Evolutionary conservation across 92 coral and sea anemone genomes (phyloP).

Genomic region (Actinostola sp.): DNA sequence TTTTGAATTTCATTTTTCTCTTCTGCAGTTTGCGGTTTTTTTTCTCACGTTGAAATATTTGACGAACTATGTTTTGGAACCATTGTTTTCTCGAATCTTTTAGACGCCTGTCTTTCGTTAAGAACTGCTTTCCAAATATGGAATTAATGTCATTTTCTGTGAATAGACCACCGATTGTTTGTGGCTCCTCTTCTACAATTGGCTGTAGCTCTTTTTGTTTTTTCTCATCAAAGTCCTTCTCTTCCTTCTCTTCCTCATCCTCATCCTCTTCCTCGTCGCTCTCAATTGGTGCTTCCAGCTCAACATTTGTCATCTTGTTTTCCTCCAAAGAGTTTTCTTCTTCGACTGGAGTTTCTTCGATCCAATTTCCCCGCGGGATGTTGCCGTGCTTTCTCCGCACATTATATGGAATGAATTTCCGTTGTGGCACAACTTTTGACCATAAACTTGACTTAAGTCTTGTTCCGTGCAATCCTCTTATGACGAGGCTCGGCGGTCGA

Average conservation of each 20-base stretch:
- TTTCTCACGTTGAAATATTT: constrained; percentile 5
- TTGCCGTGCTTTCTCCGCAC: no score
- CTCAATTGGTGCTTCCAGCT: neutral
- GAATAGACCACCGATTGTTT: constrained; percentile 20
- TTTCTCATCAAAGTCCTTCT: neutral
- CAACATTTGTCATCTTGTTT: neutral
- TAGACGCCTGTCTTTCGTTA: neutral
- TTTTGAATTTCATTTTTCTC: neutral
- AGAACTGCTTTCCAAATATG: neutral
- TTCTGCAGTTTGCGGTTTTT: neutral
- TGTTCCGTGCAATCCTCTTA: no score
- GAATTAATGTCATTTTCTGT: constrained; percentile 10
- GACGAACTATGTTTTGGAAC: constrained; percentile 18
- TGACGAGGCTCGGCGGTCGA: no score
- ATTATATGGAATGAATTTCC: no score
- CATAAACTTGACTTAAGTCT: no score
- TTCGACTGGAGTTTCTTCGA: neutral
- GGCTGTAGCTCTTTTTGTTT: constrained; percentile 8
- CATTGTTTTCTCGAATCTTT: neutral
- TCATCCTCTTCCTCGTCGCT: neutral
- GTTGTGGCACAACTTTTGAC: no score
- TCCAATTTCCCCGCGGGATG: no score
- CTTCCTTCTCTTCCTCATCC: neutral
- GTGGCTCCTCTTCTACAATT: constrained; percentile 17
- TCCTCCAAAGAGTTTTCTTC: neutral